Evolutionary conservation across 2,113 vertebrate genomes (phyloP), one percentile per base, ranked within the genome.

Genomic region (Mastomys natalensis): DNA sequence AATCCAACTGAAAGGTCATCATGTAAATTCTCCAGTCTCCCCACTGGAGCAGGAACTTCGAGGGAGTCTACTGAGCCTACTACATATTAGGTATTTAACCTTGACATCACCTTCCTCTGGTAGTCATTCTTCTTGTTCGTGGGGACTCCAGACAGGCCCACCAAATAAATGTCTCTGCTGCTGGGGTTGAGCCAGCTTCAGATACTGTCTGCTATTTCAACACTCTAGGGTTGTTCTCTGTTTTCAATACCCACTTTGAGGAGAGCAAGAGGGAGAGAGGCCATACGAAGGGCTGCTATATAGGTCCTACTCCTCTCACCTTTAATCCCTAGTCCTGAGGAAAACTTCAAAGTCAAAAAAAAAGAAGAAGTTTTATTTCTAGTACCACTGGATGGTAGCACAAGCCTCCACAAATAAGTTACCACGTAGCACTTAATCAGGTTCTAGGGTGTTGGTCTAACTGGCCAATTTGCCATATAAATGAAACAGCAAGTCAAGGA

Each of bases 251-350:
- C 40, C 24, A 45, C 4, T 70, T 68, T 13, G 19, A 21, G 3
- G 2, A 29, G 4, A 43, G 9, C 10, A 22, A 2, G 6, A 1
- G 43, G 11, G 13, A n/a, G 3, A 21, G 40, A 40, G 8, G 12
- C 4, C 40, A 37, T n/a, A 0, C 19, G 1, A 8, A 40, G 53
- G 22, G 4, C 21, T 48, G 8, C 37, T 17, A 37, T 21, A 37
- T 10, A 22, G 70, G n/a, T 12, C 29, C 26, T 12, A 21, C 40
- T 43, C 1, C 16, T 16, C 24, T 31, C 12, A 10, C 7, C 7
- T 84, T 21, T 4, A 3, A 84, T 7, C 45, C 51, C 31, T 70
- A 40, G 43, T 31, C 40, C 62, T 58, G n/a, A 91, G 7, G 53
- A 37, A 74, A 4, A 3, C 7, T 21, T 45, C 40, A 31, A 51